Percentiles rank a stretch among this genome's conserved stretches.
These are phyloP conservation scores for Ochotona curzoniae DNA, from an alignment of 2,113 vertebrate genomes.

Conservation along the genomic window DNA sequence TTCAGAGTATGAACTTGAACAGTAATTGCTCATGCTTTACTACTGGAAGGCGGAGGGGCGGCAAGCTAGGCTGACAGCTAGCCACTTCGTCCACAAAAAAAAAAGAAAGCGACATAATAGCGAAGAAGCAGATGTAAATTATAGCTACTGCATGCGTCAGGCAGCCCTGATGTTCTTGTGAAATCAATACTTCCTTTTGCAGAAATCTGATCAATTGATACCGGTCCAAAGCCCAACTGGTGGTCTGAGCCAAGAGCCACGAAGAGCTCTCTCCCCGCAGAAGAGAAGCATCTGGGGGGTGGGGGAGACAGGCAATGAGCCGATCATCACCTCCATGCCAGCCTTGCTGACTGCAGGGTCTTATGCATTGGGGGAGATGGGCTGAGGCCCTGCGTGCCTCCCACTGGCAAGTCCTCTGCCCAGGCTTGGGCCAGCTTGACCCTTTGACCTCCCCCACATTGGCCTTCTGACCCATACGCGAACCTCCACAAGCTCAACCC, in stretches of 20 bases:
- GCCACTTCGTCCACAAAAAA: background rate
- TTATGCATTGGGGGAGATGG: background rate
- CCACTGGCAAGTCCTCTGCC: background rate
- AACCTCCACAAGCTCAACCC: background rate
- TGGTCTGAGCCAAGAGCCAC: background rate
- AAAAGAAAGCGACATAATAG: conserved; percentile 49
- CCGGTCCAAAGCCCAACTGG: background rate
- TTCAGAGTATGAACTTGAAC: conserved; percentile 45
- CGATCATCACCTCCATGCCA: background rate
- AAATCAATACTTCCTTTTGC: conserved; percentile 26
- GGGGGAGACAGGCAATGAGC: background rate
- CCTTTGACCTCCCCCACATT: background rate
- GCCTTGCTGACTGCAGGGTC: background rate
- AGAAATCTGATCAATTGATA: background rate
- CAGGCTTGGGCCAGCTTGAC: background rate
- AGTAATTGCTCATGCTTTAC: conserved; percentile 45
- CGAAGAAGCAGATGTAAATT: background rate
- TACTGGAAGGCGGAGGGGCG: conserved; percentile 24
- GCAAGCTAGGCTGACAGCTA: background rate
- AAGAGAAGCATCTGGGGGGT: background rate
- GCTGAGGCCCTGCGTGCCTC: background rate
- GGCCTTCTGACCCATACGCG: background rate
- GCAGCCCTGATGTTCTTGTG: background rate
- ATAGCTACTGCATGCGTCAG: background rate
- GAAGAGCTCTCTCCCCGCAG: background rate